phyloP scores from a whole-genome alignment of 2,113 vertebrate species.

The Cryptotis parvus region DNA sequence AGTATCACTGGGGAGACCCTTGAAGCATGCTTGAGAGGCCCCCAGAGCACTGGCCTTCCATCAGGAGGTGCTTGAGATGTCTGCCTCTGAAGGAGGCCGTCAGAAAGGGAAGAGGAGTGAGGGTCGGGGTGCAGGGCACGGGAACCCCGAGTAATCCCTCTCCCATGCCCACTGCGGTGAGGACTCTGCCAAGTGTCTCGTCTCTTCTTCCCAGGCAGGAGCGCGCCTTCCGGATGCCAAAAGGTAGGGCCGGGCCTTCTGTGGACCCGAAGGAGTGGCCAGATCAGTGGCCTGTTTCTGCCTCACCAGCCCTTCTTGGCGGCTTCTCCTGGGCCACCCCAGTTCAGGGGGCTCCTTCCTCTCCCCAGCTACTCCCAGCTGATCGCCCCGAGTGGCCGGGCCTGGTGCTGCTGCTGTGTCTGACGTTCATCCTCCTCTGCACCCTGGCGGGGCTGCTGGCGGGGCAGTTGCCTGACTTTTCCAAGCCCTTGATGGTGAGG shows the following conservation, averaged over 20 bases:
- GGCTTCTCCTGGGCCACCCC: not conserved
- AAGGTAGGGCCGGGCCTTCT: slow-evolving; percentile 88
- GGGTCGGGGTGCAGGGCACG: not conserved
- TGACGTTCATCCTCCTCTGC: slow-evolving; percentile 88
- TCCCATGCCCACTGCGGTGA: not conserved
- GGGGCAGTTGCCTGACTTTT: slow-evolving; percentile 94
- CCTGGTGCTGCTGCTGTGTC: slow-evolving; percentile 89
- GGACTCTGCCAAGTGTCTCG: slow-evolving; percentile 42
- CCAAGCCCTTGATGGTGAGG: slow-evolving; percentile 94
- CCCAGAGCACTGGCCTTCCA: not conserved
- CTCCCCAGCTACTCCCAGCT: slow-evolving; percentile 93
- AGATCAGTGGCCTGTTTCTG: not conserved
- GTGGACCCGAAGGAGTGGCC: not conserved
- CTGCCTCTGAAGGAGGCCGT: slow-evolving; percentile 27
- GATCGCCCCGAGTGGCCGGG: slow-evolving; percentile 93
- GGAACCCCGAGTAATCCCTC: not conserved
- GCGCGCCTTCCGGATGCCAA: slow-evolving; percentile 92
- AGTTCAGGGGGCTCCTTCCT: slow-evolving; percentile 57
- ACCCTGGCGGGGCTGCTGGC: slow-evolving; percentile 93
- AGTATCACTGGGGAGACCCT: not conserved
- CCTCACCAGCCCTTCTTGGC: not conserved
- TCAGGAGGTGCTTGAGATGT: not conserved
- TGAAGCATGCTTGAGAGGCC: not conserved
- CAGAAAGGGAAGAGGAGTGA: not conserved
- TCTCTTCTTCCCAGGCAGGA: slow-evolving; percentile 89